Percentiles rank a stretch among this genome's conserved stretches.
Evolutionary conservation across 2,797 vertebrate species (phyloP).

Genomic region (Micromesistius poutassou): DNA sequence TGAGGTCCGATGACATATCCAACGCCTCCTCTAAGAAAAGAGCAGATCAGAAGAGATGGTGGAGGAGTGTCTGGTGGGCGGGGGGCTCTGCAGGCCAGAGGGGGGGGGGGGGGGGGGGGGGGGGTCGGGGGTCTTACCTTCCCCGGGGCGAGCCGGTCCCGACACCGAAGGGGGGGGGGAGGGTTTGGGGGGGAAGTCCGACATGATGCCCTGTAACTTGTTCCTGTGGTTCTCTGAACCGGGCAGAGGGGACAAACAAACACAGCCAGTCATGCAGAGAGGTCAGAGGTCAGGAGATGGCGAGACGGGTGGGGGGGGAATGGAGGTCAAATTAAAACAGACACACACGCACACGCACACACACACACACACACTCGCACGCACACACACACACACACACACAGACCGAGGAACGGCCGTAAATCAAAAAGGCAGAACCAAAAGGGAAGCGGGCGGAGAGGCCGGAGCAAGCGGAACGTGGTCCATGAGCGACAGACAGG

Average conservation of each 20-base stretch:
- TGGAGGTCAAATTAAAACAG: constrained; percentile 7
- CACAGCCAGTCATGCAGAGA: constrained; percentile 65
- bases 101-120: background rate
- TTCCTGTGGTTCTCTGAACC: constrained; percentile 83
- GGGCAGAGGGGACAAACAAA: constrained; percentile 59
- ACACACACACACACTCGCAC: constrained; percentile 22
- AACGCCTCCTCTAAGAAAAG: background rate
- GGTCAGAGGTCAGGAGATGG: constrained; percentile 10
- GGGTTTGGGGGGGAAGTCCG: constrained; percentile 83
- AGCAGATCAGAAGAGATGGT: background rate
- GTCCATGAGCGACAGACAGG: constrained; percentile 48
- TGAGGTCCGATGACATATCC: background rate
- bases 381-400: constrained; percentile 38
- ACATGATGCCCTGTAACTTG: constrained; percentile 86
- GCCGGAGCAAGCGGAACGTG: background rate
- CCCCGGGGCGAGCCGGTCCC: constrained; percentile 76
- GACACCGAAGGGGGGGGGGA: constrained; percentile 74
- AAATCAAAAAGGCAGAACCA: background rate
- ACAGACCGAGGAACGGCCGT: constrained; percentile 14
- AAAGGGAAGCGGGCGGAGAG: constrained; percentile 21
- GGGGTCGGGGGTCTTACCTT: constrained; percentile 71
- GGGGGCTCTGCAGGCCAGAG: background rate
- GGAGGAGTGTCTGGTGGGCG: background rate
- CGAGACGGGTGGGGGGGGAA: background rate
- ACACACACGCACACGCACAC: constrained; percentile 42